Evolutionary conservation across 1,140 invertebrate species (phyloP).

Genomic region (Propsilocerus akamusi): DNA sequence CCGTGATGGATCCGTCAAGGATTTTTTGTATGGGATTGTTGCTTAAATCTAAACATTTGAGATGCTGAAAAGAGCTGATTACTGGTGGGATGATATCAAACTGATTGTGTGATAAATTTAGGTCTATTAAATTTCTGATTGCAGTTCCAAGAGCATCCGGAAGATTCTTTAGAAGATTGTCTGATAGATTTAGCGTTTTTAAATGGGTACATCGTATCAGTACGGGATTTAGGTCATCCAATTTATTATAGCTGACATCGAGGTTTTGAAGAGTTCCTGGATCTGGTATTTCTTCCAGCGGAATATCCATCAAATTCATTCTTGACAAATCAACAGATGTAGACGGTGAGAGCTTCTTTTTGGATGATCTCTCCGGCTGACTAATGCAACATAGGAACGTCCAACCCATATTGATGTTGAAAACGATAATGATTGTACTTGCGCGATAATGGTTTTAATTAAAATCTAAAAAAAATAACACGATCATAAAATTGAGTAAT

Average conservation of each 20-base stretch:
- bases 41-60: neutral
- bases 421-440: too few relatives aligned
- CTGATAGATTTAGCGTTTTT: neutral
- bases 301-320: neutral
- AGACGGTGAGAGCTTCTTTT: neutral
- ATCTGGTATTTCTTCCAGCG: neutral
- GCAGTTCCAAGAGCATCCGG: neutral
- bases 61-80: neutral
- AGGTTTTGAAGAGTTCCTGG: neutral
- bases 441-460: too few relatives aligned
- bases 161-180: neutral
- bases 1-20: slow-evolving; percentile 43
- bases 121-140: neutral
- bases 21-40: neutral
- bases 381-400: neutral
- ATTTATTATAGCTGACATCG: neutral
- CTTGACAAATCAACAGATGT: neutral
- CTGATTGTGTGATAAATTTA: neutral
- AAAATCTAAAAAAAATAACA: too few relatives aligned
- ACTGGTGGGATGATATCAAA: neutral
- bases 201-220: neutral
- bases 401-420: neutral
- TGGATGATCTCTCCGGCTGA: neutral
- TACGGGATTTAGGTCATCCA: neutral
- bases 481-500: too few relatives aligned